These are phyloP conservation scores for Contarinia nasturtii DNA, from an alignment of 1,140 invertebrate genomes.

Conservation along the genomic window DNA sequence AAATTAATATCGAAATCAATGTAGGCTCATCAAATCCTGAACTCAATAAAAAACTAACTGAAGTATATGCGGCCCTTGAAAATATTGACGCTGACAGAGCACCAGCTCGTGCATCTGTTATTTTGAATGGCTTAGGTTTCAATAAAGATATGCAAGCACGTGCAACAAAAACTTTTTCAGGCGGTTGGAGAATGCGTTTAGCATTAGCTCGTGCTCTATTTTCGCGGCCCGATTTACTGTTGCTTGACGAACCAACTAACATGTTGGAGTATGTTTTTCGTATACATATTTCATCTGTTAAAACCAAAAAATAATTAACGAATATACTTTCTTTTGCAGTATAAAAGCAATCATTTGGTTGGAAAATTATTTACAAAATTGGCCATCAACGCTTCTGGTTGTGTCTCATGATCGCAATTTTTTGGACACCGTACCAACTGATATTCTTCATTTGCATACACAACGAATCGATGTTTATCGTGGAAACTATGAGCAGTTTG, in stretches of 20 bases:
- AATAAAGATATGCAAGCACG: slow-evolving; percentile 68
- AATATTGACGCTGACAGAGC: slow-evolving; percentile 93
- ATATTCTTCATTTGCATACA: slow-evolving; percentile 86
- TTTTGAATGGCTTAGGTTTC: slow-evolving; percentile 90
- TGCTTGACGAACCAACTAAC: slow-evolving; percentile 90
- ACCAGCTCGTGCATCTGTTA: slow-evolving; percentile 72
- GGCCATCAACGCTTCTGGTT: slow-evolving; percentile 90
- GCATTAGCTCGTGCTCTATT: slow-evolving; percentile 94
- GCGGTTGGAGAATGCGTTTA: slow-evolving; percentile 97
- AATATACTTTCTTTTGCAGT: slow-evolving; percentile 17
- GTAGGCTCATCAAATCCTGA: slow-evolving; percentile 39
- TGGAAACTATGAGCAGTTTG: slow-evolving; percentile 92
- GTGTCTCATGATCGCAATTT: slow-evolving; percentile 98
- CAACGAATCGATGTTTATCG: slow-evolving; percentile 75
- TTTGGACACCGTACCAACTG: slow-evolving; percentile 89
- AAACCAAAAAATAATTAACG: slow-evolving; percentile 54
- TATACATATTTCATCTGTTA: too few species aligned
- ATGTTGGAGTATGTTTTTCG: slow-evolving; percentile 78
- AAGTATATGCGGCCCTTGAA: slow-evolving; percentile 78
- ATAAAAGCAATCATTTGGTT: slow-evolving; percentile 99
- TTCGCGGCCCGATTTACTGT: slow-evolving; percentile 63
- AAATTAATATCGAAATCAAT: slow-evolving; percentile 38
- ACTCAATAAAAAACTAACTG: slow-evolving; percentile 45
- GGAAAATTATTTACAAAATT: slow-evolving; percentile 90
- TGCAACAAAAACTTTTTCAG: slow-evolving; percentile 88